phyloP scores from a whole-genome alignment of 2,888 invertebrate genomes.

The Poecilus cupreus region DNA sequence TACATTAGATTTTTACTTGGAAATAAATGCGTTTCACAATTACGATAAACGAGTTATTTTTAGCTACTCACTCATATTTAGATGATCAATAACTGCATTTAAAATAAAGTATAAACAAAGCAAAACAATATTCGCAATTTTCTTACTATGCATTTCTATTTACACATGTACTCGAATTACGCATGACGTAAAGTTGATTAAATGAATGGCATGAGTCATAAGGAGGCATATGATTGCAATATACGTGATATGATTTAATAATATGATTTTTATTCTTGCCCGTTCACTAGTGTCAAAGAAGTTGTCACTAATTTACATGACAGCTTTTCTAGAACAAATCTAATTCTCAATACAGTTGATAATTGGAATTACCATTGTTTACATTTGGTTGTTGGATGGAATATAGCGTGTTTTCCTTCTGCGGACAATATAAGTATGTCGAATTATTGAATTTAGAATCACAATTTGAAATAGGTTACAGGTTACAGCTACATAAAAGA shows the following conservation, averaged over 20 bases:
- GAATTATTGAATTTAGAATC: not conserved
- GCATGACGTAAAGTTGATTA: not conserved
- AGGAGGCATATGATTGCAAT: not conserved
- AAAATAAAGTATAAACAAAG: no score
- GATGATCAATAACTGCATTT: no score
- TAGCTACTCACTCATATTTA: no score
- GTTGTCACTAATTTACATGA: not conserved
- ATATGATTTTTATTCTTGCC: not conserved
- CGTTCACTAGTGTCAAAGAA: not conserved
- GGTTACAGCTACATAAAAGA: no score
- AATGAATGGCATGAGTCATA: constrained; percentile 28
- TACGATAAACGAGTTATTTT: no score
- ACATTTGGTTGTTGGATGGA: no score
- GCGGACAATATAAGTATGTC: no score
- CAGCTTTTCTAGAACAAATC: not conserved
- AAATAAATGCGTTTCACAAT: no score
- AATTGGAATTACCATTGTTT: no score
- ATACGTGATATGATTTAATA: constrained; percentile 13
- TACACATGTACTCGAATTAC: not conserved
- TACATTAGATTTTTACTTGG: no score
- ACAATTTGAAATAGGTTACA: no score
- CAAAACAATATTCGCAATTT: not conserved
- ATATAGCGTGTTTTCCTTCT: no score
- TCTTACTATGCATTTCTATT: not conserved
- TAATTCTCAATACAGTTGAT: not conserved